phyloP scores from a whole-genome alignment of 2,797 vertebrate genomes.

The Lepidocolaptes lacrymiger region DNA sequence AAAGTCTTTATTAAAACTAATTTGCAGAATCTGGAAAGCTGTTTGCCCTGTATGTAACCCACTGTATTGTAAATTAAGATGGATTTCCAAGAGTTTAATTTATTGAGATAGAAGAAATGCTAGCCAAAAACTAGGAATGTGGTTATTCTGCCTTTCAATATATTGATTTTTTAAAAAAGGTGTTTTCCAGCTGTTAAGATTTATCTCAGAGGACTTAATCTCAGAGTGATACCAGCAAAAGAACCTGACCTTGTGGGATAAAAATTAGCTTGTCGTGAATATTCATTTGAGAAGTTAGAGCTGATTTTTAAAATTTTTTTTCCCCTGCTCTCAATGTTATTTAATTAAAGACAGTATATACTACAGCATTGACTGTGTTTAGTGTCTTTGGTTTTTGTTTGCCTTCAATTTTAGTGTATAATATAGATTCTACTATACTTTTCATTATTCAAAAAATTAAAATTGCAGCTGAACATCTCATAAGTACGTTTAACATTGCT shows the following conservation, averaged over 20 bases:
- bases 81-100: not conserved
- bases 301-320: not conserved
- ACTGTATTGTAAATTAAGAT: not conserved
- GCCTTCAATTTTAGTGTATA: not conserved
- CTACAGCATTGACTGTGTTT: not conserved
- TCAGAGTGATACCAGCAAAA: not conserved
- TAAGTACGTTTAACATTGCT: not conserved
- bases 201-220: not conserved
- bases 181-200: not conserved
- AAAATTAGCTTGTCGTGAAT: not conserved
- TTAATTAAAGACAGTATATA: not conserved
- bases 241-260: not conserved
- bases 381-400: not conserved
- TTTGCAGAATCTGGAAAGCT: not conserved
- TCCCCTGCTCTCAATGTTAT: accelerated
- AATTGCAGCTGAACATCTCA: not conserved
- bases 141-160: not conserved
- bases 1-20: not conserved
- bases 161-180: not conserved
- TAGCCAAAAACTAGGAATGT: not conserved
- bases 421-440: not conserved
- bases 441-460: not conserved
- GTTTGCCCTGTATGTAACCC: not conserved
- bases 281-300: not conserved
- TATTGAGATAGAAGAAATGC: not conserved